Evolutionary conservation across 1,140 invertebrate genomes (phyloP).

Genomic region (Vanessa atalanta): DNA sequence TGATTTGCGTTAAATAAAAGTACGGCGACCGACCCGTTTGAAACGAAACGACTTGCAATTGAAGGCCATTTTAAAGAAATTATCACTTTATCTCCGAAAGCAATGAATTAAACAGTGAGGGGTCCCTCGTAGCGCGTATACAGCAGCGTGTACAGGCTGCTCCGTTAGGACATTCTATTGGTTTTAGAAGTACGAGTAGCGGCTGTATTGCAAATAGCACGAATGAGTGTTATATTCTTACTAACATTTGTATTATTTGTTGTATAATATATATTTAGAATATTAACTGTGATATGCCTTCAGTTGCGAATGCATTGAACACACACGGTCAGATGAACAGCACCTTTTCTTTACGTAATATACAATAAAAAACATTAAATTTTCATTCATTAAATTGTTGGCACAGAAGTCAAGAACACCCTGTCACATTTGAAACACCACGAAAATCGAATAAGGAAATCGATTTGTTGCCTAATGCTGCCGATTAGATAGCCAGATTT

Average conservation of each 20-base stretch:
- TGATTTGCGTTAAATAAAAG: conserved; percentile 7
- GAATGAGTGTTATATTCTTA: not conserved
- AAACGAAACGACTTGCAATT: conserved; percentile 11
- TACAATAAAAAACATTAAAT: no score
- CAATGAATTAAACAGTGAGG: conserved; percentile 38
- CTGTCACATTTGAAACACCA: not conserved
- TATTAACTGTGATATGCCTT: no score
- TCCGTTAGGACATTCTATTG: not conserved
- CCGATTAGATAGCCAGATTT: not conserved
- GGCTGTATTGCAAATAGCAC: not conserved
- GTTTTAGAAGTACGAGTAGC: not conserved
- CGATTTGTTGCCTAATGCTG: not conserved
- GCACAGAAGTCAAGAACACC: not conserved
- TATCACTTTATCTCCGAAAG: conserved; percentile 32
- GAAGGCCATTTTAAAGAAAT: conserved; percentile 13
- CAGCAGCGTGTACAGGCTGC: not conserved
- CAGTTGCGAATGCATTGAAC: no score
- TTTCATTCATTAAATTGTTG: no score
- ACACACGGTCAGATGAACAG: no score
- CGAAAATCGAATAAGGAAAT: conserved; percentile 2
- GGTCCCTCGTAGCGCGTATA: conserved; percentile 7
- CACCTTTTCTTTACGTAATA: no score
- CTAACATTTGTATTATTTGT: no score
- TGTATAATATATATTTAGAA: no score
- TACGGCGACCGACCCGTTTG: not conserved